phyloP scores from a whole-genome alignment of 2,797 vertebrate genomes.

The Enteromius viviparus region DNA sequence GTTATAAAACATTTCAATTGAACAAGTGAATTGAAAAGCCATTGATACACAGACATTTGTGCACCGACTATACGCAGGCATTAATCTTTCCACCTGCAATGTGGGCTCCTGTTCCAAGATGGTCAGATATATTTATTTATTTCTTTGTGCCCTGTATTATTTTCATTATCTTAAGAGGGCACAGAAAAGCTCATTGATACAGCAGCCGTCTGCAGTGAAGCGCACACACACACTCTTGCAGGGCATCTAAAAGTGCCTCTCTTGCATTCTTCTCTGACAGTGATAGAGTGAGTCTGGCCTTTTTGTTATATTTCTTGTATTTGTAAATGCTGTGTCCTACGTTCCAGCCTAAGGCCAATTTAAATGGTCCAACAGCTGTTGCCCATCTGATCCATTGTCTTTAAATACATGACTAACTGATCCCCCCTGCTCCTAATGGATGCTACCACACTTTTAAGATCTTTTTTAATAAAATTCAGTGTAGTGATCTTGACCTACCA shows the following conservation, averaged over 20 bases:
- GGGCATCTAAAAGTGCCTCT: slow-evolving; percentile 54
- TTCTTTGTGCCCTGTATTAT: slow-evolving; percentile 61
- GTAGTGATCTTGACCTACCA: not conserved
- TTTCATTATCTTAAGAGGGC: slow-evolving; percentile 80
- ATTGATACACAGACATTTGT: slow-evolving; percentile 74
- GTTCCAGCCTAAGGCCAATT: slow-evolving; percentile 36
- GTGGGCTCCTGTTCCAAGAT: slow-evolving; percentile 65
- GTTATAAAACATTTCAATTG: slow-evolving; percentile 76
- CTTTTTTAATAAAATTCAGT: not conserved
- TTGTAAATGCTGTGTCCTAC: slow-evolving; percentile 44
- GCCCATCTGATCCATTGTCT: slow-evolving; percentile 24
- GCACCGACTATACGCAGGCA: slow-evolving; percentile 64
- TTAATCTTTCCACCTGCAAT: slow-evolving; percentile 71
- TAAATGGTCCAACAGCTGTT: slow-evolving; percentile 42
- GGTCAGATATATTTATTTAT: slow-evolving; percentile 65
- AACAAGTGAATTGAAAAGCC: slow-evolving; percentile 79
- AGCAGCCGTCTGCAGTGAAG: slow-evolving; percentile 67
- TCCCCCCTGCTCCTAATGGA: not conserved
- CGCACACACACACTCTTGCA: not conserved
- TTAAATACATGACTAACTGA: slow-evolving; percentile 29
- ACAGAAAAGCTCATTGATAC: slow-evolving; percentile 69
- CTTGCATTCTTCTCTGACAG: slow-evolving; percentile 59
- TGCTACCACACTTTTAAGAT: not conserved
- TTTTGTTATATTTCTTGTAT: slow-evolving; percentile 52
- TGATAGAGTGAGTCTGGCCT: slow-evolving; percentile 55